Percentiles rank a stretch among this genome's conserved stretches.
These are phyloP conservation scores for Synanthedon myopaeformis DNA, from an alignment of 2,888 invertebrate species.

Conservation along the genomic window DNA sequence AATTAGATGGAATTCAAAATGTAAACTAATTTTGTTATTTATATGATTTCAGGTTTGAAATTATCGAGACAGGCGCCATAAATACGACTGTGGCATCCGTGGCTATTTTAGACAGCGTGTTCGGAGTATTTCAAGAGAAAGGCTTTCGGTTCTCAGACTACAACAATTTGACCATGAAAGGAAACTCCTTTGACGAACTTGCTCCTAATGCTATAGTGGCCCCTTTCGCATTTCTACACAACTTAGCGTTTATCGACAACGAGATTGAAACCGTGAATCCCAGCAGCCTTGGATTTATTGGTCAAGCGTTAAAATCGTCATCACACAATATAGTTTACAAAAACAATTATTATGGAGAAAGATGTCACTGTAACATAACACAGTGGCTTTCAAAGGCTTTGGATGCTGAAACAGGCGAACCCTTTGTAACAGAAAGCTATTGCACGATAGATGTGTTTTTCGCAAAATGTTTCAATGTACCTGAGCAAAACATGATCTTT, in stretches of 20 bases:
- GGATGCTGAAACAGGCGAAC: constrained; percentile 39
- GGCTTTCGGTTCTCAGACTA: constrained; percentile 76
- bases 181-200: constrained; percentile 74
- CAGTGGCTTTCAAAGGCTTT: constrained; percentile 67
- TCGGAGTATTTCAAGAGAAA: constrained; percentile 66
- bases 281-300: constrained; percentile 71
- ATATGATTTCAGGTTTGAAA: constrained; percentile 68
- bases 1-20: neutral
- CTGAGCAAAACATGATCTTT: constrained; percentile 73
- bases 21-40: constrained; percentile 3
- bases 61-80: constrained; percentile 73
- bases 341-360: constrained; percentile 73
- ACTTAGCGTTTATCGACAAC: constrained; percentile 60
- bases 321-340: constrained; percentile 61
- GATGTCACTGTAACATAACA: constrained; percentile 74
- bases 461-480: constrained; percentile 74
- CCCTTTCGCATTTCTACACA: constrained; percentile 65
- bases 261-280: constrained; percentile 51
- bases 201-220: constrained; percentile 66
- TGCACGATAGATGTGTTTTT: constrained; percentile 72
- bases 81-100: constrained; percentile 73
- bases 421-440: constrained; percentile 66
- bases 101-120: constrained; percentile 71
- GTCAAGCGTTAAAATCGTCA: constrained; percentile 52
- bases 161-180: constrained; percentile 73